Percentiles rank a stretch among this genome's conserved stretches.
Conservation (phyloP, 2,113 vertebrate genomes). For the Oncorhynchus keta region DNA sequence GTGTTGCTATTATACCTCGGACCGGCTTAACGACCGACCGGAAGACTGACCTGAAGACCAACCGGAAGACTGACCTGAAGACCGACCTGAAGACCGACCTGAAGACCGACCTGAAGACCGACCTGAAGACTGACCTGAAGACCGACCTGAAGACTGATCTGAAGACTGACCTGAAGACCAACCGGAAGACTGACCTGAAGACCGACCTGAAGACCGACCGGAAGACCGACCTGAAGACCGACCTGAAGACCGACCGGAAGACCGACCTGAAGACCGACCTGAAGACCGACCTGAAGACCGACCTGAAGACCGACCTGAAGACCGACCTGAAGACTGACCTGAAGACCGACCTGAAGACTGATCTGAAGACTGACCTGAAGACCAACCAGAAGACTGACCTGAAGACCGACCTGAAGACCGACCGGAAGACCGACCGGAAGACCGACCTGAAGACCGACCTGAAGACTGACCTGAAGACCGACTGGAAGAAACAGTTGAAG, state of each 20-base stretch:
- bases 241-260: not conserved
- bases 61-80: not conserved
- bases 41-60: not conserved
- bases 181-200: not conserved
- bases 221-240: no score
- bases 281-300: not conserved
- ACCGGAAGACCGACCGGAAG: not conserved
- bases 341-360: not conserved
- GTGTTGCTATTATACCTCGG: constrained; percentile 38
- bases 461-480: no score
- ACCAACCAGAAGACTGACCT: not conserved
- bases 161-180: no score
- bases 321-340: no score
- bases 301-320: no score
- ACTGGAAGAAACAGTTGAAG: not conserved
- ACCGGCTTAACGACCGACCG: constrained; percentile 20
- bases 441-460: no score
- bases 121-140: not conserved
- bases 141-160: not conserved
- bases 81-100: not conserved
- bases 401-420: not conserved
- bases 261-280: not conserved
- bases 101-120: no score
- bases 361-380: no score
- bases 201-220: not conserved